phyloP scores from a whole-genome alignment of 2,797 vertebrate genomes.

The Sciaenops ocellatus region DNA sequence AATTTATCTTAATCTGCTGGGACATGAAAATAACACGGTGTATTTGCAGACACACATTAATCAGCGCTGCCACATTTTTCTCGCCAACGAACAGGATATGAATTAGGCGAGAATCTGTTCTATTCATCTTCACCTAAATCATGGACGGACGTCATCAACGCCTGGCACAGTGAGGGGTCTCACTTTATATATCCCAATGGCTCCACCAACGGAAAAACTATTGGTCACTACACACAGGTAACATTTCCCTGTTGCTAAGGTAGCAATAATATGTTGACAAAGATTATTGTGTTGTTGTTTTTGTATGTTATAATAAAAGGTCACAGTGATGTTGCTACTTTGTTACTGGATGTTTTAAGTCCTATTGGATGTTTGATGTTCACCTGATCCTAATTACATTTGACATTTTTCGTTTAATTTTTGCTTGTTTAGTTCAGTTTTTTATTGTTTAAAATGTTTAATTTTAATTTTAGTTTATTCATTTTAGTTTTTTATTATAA shows the following conservation, averaged over 20 bases:
- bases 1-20: slow-evolving; percentile 29
- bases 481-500: too few species aligned
- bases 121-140: fast-evolving
- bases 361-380: too few species aligned
- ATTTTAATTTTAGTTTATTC: too few species aligned
- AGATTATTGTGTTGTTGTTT: background rate
- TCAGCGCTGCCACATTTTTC: slow-evolving; percentile 39
- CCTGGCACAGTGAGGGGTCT: slow-evolving; percentile 79
- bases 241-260: background rate
- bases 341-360: background rate
- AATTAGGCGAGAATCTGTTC: slow-evolving; percentile 83
- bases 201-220: slow-evolving; percentile 30
- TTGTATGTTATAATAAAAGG: background rate
- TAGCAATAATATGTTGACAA: background rate
- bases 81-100: slow-evolving; percentile 74
- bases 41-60: slow-evolving; percentile 33
- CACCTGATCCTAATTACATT: background rate
- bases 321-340: background rate
- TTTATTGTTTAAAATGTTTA: background rate
- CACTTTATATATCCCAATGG: slow-evolving; percentile 64
- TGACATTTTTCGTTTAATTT: background rate
- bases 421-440: background rate
- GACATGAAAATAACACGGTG: slow-evolving; percentile 32
- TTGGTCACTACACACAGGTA: slow-evolving; percentile 86
- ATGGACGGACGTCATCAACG: slow-evolving; percentile 64